A percentile compares a stretch with the other conserved stretches of the same genome.
These are phyloP conservation scores for Oncorhynchus keta DNA, from an alignment of 2,113 vertebrate species.

Conservation along the genomic window DNA sequence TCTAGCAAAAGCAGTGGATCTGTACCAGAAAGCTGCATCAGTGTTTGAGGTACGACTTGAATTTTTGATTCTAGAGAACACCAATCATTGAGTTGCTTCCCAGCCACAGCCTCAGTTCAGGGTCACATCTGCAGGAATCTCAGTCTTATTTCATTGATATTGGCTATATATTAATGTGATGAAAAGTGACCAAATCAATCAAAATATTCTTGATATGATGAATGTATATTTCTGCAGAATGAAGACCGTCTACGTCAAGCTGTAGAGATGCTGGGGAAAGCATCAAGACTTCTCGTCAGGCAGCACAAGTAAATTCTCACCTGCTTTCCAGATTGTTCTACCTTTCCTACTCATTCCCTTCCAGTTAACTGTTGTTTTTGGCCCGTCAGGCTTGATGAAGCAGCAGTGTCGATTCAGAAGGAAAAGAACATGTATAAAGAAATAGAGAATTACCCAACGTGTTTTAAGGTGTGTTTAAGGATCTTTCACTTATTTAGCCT, in stretches of 20 bases:
- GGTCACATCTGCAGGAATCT: background rate
- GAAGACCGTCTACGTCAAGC: slow-evolving; percentile 95
- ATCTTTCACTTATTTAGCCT: background rate
- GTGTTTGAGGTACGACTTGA: slow-evolving; percentile 88
- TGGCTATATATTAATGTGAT: background rate
- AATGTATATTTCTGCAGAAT: slow-evolving; percentile 73
- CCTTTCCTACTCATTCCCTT: background rate
- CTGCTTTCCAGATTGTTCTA: background rate
- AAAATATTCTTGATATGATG: background rate
- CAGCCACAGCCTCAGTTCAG: background rate
- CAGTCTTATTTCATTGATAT: background rate
- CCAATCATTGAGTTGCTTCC: background rate
- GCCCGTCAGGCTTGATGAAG: slow-evolving; percentile 87
- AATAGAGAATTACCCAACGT: slow-evolving; percentile 96
- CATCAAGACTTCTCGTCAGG: slow-evolving; percentile 90
- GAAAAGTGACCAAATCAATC: background rate
- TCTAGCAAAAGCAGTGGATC: slow-evolving; percentile 92
- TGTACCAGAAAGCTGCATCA: slow-evolving; percentile 96
- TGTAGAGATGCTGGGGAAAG: slow-evolving; percentile 91
- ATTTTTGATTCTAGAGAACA: background rate
- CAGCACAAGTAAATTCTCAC: slow-evolving; percentile 80
- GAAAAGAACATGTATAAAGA: slow-evolving; percentile 99
- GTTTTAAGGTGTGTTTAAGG: slow-evolving; percentile 84
- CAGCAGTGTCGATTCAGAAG: slow-evolving; percentile 89
- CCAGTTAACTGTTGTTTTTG: background rate